phyloP scores from a whole-genome alignment of 2,797 vertebrate genomes.

The Paratrypauchen microcephalus region DNA sequence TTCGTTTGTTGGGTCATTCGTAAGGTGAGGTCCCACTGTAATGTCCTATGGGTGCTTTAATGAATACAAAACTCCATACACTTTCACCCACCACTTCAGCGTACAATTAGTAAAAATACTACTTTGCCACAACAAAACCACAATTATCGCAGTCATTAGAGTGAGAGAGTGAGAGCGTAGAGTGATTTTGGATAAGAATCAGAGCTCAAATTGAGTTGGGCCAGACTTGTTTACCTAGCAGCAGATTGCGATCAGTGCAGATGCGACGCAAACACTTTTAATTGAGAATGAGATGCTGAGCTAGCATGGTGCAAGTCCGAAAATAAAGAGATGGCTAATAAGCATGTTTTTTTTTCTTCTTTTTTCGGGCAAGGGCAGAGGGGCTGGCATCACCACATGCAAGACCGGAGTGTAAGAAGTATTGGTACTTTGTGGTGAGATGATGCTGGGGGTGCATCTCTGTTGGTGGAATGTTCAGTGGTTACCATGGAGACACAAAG shows the following conservation, averaged over 20 bases:
- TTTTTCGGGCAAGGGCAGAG: conserved; percentile 33
- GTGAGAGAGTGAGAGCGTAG: background rate
- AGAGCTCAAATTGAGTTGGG: conserved; percentile 46
- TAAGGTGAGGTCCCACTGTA: no score
- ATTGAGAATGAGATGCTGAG: conserved; percentile 60
- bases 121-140: no score
- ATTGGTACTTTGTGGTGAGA: no score
- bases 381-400: conserved; percentile 3
- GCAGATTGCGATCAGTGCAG: conserved; percentile 48
- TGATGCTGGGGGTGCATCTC: no score
- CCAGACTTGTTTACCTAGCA: conserved; percentile 46
- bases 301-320: conserved; percentile 39
- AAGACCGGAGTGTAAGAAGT: background rate
- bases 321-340: conserved; percentile 52
- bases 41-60: no score
- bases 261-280: conserved; percentile 45
- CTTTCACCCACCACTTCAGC: no score
- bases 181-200: conserved; percentile 46
- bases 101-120: no score
- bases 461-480: no score
- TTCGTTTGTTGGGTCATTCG: no score
- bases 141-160: no score
- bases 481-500: no score
- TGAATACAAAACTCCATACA: no score
- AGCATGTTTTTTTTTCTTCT: conserved; percentile 37